phyloP scores from a whole-genome alignment of 2,113 vertebrate species.

The Cromileptes altivelis region DNA sequence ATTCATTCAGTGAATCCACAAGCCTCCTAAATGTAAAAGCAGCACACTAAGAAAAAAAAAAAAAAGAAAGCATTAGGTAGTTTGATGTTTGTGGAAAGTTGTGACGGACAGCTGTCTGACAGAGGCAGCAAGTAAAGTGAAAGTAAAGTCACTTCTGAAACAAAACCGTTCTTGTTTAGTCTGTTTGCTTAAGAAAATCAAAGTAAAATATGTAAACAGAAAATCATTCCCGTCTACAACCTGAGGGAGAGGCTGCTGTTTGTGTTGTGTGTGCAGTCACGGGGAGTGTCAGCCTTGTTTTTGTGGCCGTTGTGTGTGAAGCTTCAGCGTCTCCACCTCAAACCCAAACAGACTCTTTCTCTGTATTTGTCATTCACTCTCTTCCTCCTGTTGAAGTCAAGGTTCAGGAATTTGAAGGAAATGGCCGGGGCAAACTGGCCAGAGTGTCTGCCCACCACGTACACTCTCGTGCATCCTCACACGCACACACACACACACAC shows the following conservation, averaged over 20 bases:
- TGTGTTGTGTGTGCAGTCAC: background rate
- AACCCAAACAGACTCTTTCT: constrained; percentile 25
- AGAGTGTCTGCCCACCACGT: constrained; percentile 53
- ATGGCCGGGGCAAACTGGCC: constrained; percentile 58
- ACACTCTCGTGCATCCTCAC: constrained; percentile 23
- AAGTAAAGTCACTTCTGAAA: background rate
- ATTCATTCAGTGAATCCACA: background rate
- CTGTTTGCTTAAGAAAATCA: background rate
- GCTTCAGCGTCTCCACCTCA: constrained; percentile 35
- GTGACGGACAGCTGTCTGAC: background rate
- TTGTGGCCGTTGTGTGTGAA: constrained; percentile 47
- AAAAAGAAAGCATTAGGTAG: background rate
- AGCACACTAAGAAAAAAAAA: background rate
- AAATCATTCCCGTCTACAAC: background rate
- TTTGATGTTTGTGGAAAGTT: background rate
- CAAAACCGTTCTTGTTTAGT: background rate
- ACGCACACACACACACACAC: constrained; percentile 25
- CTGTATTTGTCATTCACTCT: constrained; percentile 18
- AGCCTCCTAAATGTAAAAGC: background rate
- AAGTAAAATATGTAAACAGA: background rate
- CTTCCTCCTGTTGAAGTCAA: constrained; percentile 48
- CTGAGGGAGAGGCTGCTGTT: background rate
- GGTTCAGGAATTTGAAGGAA: constrained; percentile 79
- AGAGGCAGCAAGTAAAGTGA: background rate
- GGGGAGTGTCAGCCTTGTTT: constrained; percentile 53